A percentile compares a stretch with the other conserved stretches of the same genome.
phyloP scores from a whole-genome alignment of 2,797 vertebrate species.

The Sebastes trivittatus region DNA sequence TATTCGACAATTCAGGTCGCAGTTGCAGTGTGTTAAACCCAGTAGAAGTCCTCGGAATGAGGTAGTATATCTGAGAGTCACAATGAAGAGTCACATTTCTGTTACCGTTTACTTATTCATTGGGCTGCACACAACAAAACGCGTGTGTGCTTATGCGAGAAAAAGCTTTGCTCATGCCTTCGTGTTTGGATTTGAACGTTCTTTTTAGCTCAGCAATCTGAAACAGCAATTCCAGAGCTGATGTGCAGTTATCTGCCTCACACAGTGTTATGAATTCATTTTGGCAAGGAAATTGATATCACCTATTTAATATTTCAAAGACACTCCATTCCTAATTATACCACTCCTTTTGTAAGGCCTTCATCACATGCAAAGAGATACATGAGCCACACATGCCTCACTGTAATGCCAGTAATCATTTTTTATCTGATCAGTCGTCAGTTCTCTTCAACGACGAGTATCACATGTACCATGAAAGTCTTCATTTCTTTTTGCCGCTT shows the following conservation, averaged over 20 bases:
- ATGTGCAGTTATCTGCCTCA: conserved; percentile 29
- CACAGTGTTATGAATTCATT: conserved; percentile 29
- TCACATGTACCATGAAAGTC: conserved; percentile 31
- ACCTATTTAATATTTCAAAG: conserved; percentile 48
- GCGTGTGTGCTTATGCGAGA: conserved; percentile 10
- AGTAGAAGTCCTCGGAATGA: background rate
- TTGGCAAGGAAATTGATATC: conserved; percentile 28
- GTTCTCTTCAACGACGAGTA: conserved; percentile 2
- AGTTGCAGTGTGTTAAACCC: background rate
- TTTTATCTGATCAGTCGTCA: conserved; percentile 35
- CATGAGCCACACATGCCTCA: conserved; percentile 11
- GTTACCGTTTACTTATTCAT: conserved; percentile 47
- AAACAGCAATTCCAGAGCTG: conserved; percentile 36
- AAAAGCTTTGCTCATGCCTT: conserved; percentile 37
- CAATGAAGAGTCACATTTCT: conserved; percentile 23
- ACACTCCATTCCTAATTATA: conserved; percentile 34
- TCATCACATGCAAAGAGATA: conserved; percentile 33
- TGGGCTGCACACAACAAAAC: conserved; percentile 7
- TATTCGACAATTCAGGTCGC: background rate
- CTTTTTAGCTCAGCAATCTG: conserved; percentile 38
- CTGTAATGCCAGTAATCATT: conserved; percentile 25
- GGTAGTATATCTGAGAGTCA: background rate
- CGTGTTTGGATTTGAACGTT: conserved; percentile 48
- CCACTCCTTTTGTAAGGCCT: conserved; percentile 7
- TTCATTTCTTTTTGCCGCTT: conserved; percentile 36